phyloP scores from a whole-genome alignment of 1,140 invertebrate species.

The Orussus abietinus region DNA sequence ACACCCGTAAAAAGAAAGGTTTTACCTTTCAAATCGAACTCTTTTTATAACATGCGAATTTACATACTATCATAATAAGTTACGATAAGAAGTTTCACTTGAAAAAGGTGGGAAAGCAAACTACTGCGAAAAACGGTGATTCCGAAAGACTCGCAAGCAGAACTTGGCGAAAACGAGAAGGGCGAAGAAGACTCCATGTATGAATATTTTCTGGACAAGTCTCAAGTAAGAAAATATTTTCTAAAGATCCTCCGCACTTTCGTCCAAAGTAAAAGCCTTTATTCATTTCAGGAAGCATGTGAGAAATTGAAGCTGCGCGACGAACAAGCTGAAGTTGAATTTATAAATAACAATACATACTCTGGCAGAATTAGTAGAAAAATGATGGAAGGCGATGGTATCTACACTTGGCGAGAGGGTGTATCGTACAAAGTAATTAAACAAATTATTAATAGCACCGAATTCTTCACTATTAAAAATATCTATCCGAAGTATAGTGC shows the following conservation, averaged over 20 bases:
- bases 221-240: not conserved
- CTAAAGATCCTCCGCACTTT: no score
- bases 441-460: not conserved
- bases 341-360: conserved; percentile 50
- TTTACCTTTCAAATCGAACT: no score
- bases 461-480: no score
- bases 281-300: no score
- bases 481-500: no score
- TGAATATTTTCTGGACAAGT: no score
- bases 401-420: conserved; percentile 55
- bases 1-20: no score
- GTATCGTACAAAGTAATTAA: conserved; percentile 50
- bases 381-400: conserved; percentile 55
- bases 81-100: not conserved
- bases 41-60: no score
- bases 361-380: conserved; percentile 50
- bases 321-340: conserved; percentile 41
- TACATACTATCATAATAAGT: no score
- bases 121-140: conserved; percentile 9
- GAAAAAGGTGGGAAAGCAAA: conserved; percentile 18
- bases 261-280: not conserved
- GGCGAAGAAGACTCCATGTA: not conserved
- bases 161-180: not conserved
- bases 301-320: conserved; percentile 24
- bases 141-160: not conserved